phyloP scores from a whole-genome alignment of 2,113 vertebrate genomes.

The Cyanocitta stelleri region DNA sequence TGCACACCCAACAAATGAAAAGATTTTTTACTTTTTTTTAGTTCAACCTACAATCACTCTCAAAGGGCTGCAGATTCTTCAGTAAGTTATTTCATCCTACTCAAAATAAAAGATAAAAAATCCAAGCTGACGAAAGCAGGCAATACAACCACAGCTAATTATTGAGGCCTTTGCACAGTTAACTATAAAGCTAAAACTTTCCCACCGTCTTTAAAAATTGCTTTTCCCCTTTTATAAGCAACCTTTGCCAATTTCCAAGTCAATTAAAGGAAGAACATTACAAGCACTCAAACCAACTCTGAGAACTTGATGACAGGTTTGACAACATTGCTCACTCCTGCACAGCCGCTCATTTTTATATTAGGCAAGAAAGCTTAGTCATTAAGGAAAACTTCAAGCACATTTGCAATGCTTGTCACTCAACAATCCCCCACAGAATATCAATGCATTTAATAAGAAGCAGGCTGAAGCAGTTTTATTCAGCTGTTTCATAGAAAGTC shows the following conservation, averaged over 20 bases:
- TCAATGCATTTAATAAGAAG: neutral
- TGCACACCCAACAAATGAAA: neutral
- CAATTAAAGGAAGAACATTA: conserved; percentile 43
- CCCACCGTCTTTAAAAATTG: neutral
- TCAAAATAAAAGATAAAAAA: neutral
- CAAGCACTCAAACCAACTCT: conserved; percentile 20
- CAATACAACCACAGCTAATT: neutral
- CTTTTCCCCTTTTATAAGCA: neutral
- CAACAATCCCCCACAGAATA: neutral
- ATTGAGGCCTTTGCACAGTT: neutral
- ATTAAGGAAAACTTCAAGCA: conserved; percentile 40
- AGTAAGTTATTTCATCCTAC: neutral
- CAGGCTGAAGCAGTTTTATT: neutral
- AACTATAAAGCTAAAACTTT: neutral
- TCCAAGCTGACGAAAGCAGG: neutral
- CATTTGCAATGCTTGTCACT: conserved; percentile 45
- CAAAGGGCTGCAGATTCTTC: neutral
- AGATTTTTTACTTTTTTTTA: neutral
- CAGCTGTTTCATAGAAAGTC: neutral
- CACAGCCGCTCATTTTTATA: conserved; percentile 28
- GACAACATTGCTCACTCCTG: conserved; percentile 50
- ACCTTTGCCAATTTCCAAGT: conserved; percentile 7
- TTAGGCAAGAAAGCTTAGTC: conserved; percentile 43
- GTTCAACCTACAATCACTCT: neutral
- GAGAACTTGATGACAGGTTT: conserved; percentile 51